Evolutionary conservation across 1,140 invertebrate species (phyloP).

Genomic region (Limonius californicus): DNA sequence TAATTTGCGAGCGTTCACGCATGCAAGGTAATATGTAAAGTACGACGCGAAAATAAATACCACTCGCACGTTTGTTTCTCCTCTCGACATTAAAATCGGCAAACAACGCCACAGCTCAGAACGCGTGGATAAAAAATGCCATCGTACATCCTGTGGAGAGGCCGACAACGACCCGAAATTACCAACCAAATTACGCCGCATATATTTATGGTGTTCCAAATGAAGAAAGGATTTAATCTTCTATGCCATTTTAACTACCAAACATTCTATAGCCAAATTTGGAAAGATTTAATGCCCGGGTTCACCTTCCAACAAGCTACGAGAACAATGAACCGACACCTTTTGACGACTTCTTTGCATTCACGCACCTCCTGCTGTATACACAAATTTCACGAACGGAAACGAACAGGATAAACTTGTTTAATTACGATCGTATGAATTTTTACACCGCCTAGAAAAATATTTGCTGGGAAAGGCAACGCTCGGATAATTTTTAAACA

Average conservation of each 20-base stretch:
- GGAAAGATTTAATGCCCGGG: neutral
- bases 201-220: neutral
- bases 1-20: neutral
- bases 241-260: neutral
- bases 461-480: too few relatives aligned
- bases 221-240: conserved; percentile 1
- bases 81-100: neutral
- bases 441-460: too few relatives aligned
- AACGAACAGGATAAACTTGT: too few relatives aligned
- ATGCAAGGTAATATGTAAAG: neutral
- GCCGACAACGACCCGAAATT: conserved; percentile 6
- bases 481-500: neutral
- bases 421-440: too few relatives aligned
- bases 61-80: neutral
- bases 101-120: neutral
- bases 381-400: neutral
- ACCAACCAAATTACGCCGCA: neutral
- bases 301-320: neutral
- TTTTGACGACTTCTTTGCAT: neutral
- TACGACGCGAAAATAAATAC: neutral
- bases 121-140: neutral
- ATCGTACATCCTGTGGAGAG: neutral
- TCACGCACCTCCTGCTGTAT: neutral
- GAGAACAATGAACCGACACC: neutral
- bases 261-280: neutral